Evolutionary conservation across 2,113 vertebrate genomes (phyloP), one percentile per base, ranked within the genome.

Genomic region (Dromas ardeola): DNA sequence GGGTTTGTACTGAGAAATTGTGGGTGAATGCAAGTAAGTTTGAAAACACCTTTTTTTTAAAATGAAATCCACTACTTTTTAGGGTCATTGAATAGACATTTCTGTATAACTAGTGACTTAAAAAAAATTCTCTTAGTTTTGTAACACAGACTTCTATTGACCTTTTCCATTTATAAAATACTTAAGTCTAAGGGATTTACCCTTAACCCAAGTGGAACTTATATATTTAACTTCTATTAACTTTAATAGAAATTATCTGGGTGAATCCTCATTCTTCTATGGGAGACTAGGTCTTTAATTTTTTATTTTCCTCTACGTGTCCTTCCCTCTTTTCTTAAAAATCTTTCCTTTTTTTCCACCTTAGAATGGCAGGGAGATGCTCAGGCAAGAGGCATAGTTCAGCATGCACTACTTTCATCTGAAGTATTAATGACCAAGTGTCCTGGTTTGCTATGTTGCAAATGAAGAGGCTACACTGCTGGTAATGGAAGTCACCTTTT

Each of bases 171-270:
- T 95, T 95, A 67, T 52, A 76, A 81, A 95, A 77, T 88, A 53
- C 81, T 96, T 85, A 90, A 97, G 30, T 83, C 7, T 20, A 71
- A 63, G 8, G 50, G 38, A 90, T 96, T 95, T 96, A 87, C 61
- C 67, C 23, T 91, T 94, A 87, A 49, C 53, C 52, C 27, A 66
- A 34, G 36, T 63, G 32, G 42, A 87, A 56, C 85, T 74, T 86
- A 53, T 82, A 53, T 76, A 14, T 59, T 27, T 73, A 81, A 79
- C 34, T 96, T 95, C 38, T 62, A 4, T 93, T 95, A 92, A 38
- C 45, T 72, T 94, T 89, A 86, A 67, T 15, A 45, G 36, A 82
- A 88, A 76, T 88, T 69, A 94, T 45, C 38, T 76, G 69, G 45
- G 25, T 45, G 49, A 93, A 86, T 61, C 26, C 27, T 67, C 91